Evolutionary conservation across 1,140 invertebrate species (phyloP), one percentile per base, ranked within the genome.

Genomic region (Drosophila lowei): DNA sequence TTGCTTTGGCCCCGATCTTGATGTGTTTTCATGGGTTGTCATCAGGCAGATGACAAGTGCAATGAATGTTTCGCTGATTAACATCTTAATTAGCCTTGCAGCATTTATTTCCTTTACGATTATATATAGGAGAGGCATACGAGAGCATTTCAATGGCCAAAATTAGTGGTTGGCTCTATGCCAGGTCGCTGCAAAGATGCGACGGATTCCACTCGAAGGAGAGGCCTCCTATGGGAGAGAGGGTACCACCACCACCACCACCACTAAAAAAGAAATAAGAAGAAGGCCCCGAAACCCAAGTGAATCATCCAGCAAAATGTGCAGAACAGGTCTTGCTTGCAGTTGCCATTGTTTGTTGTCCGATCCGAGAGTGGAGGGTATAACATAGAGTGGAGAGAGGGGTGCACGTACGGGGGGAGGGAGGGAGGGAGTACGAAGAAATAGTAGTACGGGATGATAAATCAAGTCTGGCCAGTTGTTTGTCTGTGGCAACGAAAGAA

Each of bases 401-500:
- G 43, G 67, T 55, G 58, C 50, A n/a, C 1, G 11, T 3, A 53
- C 2, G 6, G 18, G 11, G 56, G 54, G 50, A 55, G 42, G 18
- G 43, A 38, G 60, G 38, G 41, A 58, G 38, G 44, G 46, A 48
- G 66, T 25, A 5, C 23, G 23, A 47, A 68, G 50, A 25, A 44
- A 18, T 18, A 18, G 54, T 15, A 25, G 50, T 68, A 68, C 25
- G n/a, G 43, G 59, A 50, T 62, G 47, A 85, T 86, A 85, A 85
- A 85, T 85, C 80, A 85, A 85, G 80, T 79, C 76, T 75, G 75
- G 79, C 70, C 53, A 83, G 79, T 85, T 67, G 61, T 50, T 68
- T 72, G 59, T 54, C 62, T 44, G 62, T 56, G 64, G 56, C 25
- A 63, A 73, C 48, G 62, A 72, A 57, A 58, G 43, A 65, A 79